phyloP scores from a whole-genome alignment of 2,113 vertebrate genomes.

The Hydropotes inermis region DNA sequence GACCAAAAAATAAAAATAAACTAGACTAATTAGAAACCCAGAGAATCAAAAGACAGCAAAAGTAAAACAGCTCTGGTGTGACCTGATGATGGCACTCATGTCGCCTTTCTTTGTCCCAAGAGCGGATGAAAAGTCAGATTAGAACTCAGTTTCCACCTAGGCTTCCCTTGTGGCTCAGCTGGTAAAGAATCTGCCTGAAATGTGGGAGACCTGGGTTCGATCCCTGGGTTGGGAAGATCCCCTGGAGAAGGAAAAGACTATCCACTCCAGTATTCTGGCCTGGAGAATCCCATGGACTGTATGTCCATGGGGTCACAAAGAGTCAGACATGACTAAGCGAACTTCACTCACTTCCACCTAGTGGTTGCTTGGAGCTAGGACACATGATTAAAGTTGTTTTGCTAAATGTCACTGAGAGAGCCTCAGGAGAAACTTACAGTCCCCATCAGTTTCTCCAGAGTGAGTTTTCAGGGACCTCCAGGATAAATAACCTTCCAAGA shows the following conservation, averaged over 20 bases:
- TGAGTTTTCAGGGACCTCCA: neutral
- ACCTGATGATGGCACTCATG: neutral
- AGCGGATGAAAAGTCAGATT: neutral
- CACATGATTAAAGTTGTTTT: neutral
- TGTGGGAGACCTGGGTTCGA: neutral
- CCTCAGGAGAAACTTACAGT: neutral
- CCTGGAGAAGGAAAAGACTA: neutral
- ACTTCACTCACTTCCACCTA: neutral
- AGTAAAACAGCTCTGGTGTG: neutral
- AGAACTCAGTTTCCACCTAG: neutral
- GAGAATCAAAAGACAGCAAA: neutral
- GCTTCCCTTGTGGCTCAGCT: neutral
- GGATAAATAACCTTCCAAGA: neutral
- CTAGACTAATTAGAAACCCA: neutral
- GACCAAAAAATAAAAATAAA: neutral
- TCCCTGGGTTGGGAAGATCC: neutral
- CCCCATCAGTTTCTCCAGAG: neutral
- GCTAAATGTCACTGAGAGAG: neutral
- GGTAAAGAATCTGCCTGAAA: neutral
- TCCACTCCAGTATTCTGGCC: neutral
- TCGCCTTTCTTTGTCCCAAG: neutral
- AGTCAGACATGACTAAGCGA: fast-evolving
- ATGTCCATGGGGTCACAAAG: neutral
- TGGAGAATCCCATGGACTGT: neutral
- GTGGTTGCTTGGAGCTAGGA: neutral